Conservation (phyloP, 2,797 vertebrate species). For the Cephalopachus bancanus region DNA sequence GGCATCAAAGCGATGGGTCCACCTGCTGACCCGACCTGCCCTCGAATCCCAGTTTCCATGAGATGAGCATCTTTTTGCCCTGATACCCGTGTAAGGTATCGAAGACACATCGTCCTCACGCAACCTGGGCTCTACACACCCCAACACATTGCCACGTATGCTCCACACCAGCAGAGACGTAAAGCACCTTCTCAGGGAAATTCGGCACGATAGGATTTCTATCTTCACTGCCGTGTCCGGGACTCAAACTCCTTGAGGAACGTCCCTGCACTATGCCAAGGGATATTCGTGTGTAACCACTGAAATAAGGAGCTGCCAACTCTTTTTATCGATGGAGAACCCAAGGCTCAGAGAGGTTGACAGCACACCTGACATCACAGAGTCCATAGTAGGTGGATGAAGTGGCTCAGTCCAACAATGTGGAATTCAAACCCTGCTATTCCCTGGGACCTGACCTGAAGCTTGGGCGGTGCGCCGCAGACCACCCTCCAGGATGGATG, state of each 20-base stretch:
- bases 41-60: background rate
- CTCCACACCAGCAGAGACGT: background rate
- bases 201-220: background rate
- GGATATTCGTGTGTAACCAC: background rate
- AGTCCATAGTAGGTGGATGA: background rate
- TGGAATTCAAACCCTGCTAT: background rate
- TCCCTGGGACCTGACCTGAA: background rate
- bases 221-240: background rate
- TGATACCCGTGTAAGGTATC: background rate
- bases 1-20: too few relatives aligned
- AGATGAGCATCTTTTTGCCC: background rate
- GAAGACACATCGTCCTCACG: background rate
- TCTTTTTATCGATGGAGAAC: background rate
- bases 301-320: too few relatives aligned
- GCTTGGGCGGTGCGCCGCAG: background rate
- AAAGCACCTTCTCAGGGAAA: background rate
- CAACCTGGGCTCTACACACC: background rate
- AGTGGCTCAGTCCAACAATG: too few relatives aligned
- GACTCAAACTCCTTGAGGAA: background rate
- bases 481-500: fast-evolving
- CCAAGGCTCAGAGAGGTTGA: background rate
- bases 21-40: background rate
- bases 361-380: background rate
- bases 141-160: too few relatives aligned
- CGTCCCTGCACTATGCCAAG: background rate